Evolutionary conservation across 1,140 invertebrate genomes (phyloP).

Genomic region (Pygmarrhopalites habei): DNA sequence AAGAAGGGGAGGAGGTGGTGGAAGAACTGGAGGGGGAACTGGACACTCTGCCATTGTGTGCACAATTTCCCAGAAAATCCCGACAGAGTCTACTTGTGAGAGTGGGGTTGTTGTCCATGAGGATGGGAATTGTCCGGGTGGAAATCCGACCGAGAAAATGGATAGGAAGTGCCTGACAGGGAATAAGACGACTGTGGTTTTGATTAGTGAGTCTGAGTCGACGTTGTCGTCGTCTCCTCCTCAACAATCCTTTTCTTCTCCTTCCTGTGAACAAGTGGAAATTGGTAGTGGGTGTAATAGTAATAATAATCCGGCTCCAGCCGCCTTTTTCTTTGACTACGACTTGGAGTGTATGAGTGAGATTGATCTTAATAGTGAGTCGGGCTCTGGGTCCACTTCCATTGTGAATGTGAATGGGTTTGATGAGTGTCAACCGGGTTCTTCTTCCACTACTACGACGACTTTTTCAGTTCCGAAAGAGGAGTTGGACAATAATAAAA

Average conservation of each 20-base stretch:
- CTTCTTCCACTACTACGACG: no score
- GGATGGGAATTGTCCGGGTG: constrained; percentile 4
- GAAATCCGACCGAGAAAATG: constrained; percentile 11
- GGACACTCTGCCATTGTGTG: constrained; percentile 31
- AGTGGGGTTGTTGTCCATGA: neutral
- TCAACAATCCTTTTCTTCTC: neutral
- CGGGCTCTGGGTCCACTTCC: neutral
- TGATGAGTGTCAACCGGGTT: no score
- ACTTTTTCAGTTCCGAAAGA: no score
- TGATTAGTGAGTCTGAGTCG: constrained; percentile 16
- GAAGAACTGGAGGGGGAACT: neutral
- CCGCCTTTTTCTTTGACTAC: constrained; percentile 7
- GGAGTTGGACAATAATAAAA: neutral
- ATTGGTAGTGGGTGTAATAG: neutral
- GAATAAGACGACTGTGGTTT: constrained; percentile 29
- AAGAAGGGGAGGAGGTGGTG: neutral
- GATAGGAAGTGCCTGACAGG: constrained; percentile 3
- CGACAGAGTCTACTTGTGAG: neutral
- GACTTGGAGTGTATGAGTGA: constrained; percentile 39
- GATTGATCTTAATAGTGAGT: constrained; percentile 37
- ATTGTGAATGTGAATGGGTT: neutral
- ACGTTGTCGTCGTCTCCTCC: no score
- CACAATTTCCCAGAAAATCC: constrained; percentile 36
- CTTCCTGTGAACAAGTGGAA: neutral
- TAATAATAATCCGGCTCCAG: neutral